Evolutionary conservation across 2,113 vertebrate genomes (phyloP), one percentile per base, ranked within the genome.

Genomic region (Tor tambroides): DNA sequence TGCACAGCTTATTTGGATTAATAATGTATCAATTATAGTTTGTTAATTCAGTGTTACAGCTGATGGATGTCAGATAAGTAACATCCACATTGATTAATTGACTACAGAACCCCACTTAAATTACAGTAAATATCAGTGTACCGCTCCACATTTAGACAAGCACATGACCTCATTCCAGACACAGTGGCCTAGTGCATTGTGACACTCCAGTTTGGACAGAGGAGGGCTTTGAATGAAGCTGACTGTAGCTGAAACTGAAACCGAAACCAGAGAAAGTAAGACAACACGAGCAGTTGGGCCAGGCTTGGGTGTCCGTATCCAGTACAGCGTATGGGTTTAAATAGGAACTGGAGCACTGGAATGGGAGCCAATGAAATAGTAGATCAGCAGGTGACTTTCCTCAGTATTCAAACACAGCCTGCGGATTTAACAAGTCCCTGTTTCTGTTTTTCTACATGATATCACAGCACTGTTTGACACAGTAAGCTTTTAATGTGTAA

Each of bases 211-310:
- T 71, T 89, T 56, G 80, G 80, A 84, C 61, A 63, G 85, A 71
- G 30, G 65, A 89, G 80, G 80, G 63, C 75, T 76, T 87, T 75
- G 56, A 87, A 86, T 86, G 78, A 75, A 83, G 80, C 51, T 61
- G 65, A 87, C 26, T 69, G 74, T 46, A 49, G 85, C 69, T 87
- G 86, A 90, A 88, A 67, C 71, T 87, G 54, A 90, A 90, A 88
- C 89, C 81, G 89, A 88, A 90, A 90, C 89, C 85, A 88, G 87
- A 90, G 87, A 90, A 88, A 87, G 89, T 85, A 90, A 90, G 84
- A 81, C 81, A 85, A 90, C 85, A 88, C 85, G 74, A 74, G 65
- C 14, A 79, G 85, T 78, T 72, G 35, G 82, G 43, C 63, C 78
- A 72, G 89, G 85, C 77, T 80, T 86, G 85, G 77, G 87, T 90